A percentile compares a stretch with the other conserved stretches of the same genome.
phyloP scores from a whole-genome alignment of 2,113 vertebrate genomes.

The Chrysemys picta region DNA sequence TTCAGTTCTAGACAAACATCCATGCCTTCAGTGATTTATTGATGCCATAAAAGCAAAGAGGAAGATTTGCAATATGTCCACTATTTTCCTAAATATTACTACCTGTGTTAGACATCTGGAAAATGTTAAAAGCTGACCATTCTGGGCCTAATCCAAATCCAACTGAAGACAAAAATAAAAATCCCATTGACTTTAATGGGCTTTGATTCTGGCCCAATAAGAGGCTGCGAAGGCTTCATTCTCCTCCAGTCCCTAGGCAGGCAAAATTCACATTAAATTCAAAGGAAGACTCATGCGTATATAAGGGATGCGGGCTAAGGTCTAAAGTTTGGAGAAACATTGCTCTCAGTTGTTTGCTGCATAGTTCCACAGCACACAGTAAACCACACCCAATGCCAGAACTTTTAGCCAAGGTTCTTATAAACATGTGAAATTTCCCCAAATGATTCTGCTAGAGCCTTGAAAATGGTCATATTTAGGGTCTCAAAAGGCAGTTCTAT shows the following conservation, averaged over 20 bases:
- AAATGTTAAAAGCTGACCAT: neutral
- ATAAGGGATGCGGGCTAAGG: neutral
- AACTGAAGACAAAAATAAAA: neutral
- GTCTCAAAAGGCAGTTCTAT: neutral
- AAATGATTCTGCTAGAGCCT: neutral
- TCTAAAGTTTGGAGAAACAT: neutral
- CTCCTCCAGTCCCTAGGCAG: neutral
- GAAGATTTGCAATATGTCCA: neutral
- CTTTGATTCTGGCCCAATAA: neutral
- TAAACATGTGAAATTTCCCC: neutral
- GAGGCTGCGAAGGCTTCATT: neutral
- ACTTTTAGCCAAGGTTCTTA: neutral
- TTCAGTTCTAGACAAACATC: neutral
- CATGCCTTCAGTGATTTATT: neutral
- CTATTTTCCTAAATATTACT: neutral
- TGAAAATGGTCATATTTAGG: neutral
- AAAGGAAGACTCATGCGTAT: neutral
- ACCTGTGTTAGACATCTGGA: neutral
- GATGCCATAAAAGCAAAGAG: neutral
- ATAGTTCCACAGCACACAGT: neutral
- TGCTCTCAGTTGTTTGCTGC: neutral
- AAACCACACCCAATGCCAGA: rapidly evolving
- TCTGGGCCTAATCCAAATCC: neutral
- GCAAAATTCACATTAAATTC: neutral
- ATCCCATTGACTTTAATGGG: neutral